These are phyloP conservation scores for Carabus problematicus DNA, from an alignment of 2,888 invertebrate genomes.

Conservation along the genomic window DNA sequence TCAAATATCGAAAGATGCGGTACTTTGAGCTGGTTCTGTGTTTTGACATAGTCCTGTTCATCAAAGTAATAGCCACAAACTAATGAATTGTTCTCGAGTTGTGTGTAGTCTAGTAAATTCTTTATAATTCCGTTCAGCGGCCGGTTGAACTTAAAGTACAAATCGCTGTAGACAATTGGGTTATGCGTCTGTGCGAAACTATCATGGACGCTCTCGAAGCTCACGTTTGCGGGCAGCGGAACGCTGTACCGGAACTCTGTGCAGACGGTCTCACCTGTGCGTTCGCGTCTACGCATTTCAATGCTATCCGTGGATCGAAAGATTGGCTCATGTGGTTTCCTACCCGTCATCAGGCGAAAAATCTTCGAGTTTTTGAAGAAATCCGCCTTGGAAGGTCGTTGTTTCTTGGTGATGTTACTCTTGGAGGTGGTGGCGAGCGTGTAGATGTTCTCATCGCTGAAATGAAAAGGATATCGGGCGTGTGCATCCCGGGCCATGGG, in stretches of 20 bases:
- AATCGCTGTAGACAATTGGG: conserved; percentile 50
- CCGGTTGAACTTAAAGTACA: conserved; percentile 51
- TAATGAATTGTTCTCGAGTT: conserved; percentile 47
- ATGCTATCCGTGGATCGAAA: conserved; percentile 19
- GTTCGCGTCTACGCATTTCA: conserved; percentile 13
- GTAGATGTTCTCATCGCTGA: conserved; percentile 11
- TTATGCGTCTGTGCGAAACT: background rate
- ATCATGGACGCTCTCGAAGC: background rate
- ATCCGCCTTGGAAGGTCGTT: background rate
- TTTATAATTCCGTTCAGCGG: conserved; percentile 46
- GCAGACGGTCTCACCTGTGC: background rate
- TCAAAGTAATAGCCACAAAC: conserved; percentile 16
- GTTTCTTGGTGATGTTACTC: background rate
- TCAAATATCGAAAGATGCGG: conserved; percentile 25
- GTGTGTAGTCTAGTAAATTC: conserved; percentile 43
- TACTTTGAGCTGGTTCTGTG: conserved; percentile 2
- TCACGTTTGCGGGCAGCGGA: background rate
- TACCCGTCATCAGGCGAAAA: conserved; percentile 3
- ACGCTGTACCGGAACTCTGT: conserved; percentile 23
- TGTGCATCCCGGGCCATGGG: conserved; percentile 2
- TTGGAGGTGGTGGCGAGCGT: background rate
- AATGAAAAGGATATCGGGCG: conserved; percentile 10
- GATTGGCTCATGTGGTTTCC: background rate
- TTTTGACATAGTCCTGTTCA: conserved; percentile 17
- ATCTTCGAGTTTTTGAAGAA: background rate